Conservation (phyloP, 1,140 invertebrate genomes). For the Orius insidiosus region DNA sequence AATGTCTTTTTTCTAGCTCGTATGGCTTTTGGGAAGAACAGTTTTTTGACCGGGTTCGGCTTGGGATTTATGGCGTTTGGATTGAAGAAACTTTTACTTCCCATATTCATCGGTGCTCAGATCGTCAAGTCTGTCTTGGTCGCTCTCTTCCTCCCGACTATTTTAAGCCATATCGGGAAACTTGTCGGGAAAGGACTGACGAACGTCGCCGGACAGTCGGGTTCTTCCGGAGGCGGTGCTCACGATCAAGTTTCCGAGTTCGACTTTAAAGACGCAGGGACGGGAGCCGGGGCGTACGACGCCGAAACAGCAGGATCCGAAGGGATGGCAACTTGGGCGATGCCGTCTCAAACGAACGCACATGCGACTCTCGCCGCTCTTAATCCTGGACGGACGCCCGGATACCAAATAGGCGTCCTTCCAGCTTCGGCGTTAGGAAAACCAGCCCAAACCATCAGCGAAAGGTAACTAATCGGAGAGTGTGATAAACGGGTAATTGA, state of each 20-base stretch:
- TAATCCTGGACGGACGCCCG: constrained; percentile 7
- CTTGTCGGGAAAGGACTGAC: constrained; percentile 50
- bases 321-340: constrained; percentile 8
- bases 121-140: constrained; percentile 61
- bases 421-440: neutral
- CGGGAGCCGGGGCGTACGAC: constrained; percentile 18
- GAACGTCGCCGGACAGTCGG: constrained; percentile 23
- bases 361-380: constrained; percentile 13
- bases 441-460: neutral
- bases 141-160: constrained; percentile 62
- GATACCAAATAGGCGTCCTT: neutral
- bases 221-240: constrained; percentile 24
- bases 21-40: constrained; percentile 33
- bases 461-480: constrained; percentile 2
- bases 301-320: constrained; percentile 20
- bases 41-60: constrained; percentile 47
- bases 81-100: constrained; percentile 60
- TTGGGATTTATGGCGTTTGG: constrained; percentile 57
- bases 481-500: constrained; percentile 1
- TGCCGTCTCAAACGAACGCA: constrained; percentile 11
- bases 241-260: constrained; percentile 30
- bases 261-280: constrained; percentile 37
- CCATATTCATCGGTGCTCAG: constrained; percentile 44
- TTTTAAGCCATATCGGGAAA: constrained; percentile 62
- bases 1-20: constrained; percentile 16